Evolutionary conservation across 2,113 vertebrate species (phyloP).

Genomic region (Tylochromis polylepis): DNA sequence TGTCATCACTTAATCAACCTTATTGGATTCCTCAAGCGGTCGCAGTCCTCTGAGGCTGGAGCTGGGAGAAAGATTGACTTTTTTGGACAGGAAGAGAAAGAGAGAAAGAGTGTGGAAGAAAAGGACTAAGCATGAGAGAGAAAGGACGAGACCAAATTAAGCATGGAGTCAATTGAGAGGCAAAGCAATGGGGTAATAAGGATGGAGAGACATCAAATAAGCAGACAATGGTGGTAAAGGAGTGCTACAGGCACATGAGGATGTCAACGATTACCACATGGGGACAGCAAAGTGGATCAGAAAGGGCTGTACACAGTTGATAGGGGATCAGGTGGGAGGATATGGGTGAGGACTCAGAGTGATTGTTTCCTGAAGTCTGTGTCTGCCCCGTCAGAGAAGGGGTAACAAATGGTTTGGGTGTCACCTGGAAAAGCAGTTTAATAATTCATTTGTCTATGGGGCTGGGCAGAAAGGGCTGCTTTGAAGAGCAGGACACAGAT

Average conservation of each 20-base stretch:
- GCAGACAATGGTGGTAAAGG: background rate
- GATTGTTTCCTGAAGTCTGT: slow-evolving; percentile 52
- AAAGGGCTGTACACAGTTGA: background rate
- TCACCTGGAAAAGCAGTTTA: slow-evolving; percentile 60
- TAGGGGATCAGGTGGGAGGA: slow-evolving; percentile 28
- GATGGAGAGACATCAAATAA: slow-evolving; percentile 7
- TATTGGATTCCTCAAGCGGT: slow-evolving; percentile 69
- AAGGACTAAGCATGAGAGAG: background rate
- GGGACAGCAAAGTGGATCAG: background rate
- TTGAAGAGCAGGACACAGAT: slow-evolving; percentile 74
- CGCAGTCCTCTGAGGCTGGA: slow-evolving; percentile 44
- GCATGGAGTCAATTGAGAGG: slow-evolving; percentile 34
- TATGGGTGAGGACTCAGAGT: background rate
- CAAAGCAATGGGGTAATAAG: slow-evolving; percentile 20
- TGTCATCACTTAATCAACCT: slow-evolving; percentile 74
- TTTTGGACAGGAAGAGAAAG: slow-evolving; percentile 41
- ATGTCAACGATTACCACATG: background rate
- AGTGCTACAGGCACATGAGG: background rate
- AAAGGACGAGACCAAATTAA: slow-evolving; percentile 37
- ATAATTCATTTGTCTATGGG: slow-evolving; percentile 69
- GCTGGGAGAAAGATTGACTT: slow-evolving; percentile 58
- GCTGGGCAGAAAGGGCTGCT: slow-evolving; percentile 41
- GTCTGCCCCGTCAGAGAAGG: slow-evolving; percentile 28
- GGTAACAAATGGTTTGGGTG: slow-evolving; percentile 59
- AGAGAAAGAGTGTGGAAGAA: background rate